These are phyloP conservation scores for Todus mexicanus DNA, from an alignment of 2,797 vertebrate species.

Conservation along the genomic window DNA sequence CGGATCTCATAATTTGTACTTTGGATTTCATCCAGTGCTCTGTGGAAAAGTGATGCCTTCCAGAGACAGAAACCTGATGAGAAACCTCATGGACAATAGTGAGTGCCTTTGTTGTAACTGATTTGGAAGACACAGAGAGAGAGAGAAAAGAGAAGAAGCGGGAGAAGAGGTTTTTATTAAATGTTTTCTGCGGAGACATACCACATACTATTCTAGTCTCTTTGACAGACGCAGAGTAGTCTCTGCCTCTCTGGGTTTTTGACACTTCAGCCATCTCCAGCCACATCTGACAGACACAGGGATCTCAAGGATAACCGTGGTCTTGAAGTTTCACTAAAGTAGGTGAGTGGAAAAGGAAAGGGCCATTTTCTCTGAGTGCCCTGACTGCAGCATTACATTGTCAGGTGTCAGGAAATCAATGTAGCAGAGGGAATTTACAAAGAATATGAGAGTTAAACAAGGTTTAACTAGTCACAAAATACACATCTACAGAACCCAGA, in stretches of 20 bases:
- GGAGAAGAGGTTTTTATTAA: neutral
- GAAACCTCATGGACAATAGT: conserved; percentile 27
- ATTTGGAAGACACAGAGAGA: neutral
- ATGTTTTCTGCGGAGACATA: neutral
- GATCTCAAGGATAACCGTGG: neutral
- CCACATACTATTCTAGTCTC: neutral
- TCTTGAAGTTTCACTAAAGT: neutral
- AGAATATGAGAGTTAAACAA: neutral
- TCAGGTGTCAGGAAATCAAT: neutral
- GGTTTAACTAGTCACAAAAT: neutral
- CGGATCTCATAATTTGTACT: conserved; percentile 58
- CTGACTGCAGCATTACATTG: rapidly evolving
- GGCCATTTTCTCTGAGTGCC: neutral
- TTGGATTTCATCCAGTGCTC: conserved; percentile 52
- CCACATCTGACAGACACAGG: neutral
- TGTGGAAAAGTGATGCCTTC: conserved; percentile 58
- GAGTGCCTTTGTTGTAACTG: conserved; percentile 41
- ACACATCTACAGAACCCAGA: neutral
- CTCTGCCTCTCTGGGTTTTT: neutral
- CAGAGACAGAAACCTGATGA: conserved; percentile 58
- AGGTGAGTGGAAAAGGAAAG: neutral
- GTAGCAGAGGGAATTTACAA: neutral
- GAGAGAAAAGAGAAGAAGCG: neutral
- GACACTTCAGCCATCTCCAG: neutral
- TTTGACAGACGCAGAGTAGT: neutral